Percentiles rank a stretch among this genome's conserved stretches.
Evolutionary conservation across 2,888 invertebrate genomes (phyloP).

Genomic region (Netelia inedita): DNA sequence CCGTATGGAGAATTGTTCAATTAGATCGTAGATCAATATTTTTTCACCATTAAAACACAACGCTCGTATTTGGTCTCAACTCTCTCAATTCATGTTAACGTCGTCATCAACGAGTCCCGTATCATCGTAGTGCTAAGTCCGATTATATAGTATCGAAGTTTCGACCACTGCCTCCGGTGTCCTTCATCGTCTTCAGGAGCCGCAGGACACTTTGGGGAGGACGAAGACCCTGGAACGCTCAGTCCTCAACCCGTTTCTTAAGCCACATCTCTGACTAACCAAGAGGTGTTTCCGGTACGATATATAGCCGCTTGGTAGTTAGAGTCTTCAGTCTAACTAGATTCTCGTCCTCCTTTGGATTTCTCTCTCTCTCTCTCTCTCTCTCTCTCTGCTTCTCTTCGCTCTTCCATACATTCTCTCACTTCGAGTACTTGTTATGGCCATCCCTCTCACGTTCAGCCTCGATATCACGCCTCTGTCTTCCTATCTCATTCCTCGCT

Average conservation of each 20-base stretch:
- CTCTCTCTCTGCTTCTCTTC: background rate
- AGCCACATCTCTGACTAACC: conserved; percentile 62
- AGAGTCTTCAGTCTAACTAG: conserved; percentile 53
- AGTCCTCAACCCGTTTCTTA: conserved; percentile 47
- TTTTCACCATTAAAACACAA: too few relatives aligned
- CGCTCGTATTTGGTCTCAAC: too few relatives aligned
- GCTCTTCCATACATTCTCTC: conserved; percentile 47
- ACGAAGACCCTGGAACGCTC: conserved; percentile 56
- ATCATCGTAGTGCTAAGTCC: conserved; percentile 41
- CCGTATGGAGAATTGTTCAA: too few relatives aligned
- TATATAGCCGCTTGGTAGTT: conserved; percentile 46
- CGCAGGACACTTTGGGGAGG: conserved; percentile 48
- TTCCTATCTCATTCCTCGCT: conserved; percentile 50
- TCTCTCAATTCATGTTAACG: background rate
- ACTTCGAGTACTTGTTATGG: conserved; percentile 61
- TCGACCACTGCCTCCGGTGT: conserved; percentile 25
- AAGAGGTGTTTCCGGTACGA: conserved; percentile 62
- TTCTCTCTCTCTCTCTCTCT: conserved; percentile 31
- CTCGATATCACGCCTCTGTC: conserved; percentile 57
- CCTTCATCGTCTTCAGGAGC: conserved; percentile 26
- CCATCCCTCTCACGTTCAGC: conserved; percentile 52
- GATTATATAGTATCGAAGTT: conserved; percentile 50
- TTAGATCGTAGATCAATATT: too few relatives aligned
- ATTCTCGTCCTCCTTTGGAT: conserved; percentile 42
- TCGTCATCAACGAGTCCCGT: conserved; percentile 4